Evolutionary conservation across 2,797 vertebrate genomes (phyloP), one percentile per base, ranked within the genome.

Genomic region (Balearica regulorum): DNA sequence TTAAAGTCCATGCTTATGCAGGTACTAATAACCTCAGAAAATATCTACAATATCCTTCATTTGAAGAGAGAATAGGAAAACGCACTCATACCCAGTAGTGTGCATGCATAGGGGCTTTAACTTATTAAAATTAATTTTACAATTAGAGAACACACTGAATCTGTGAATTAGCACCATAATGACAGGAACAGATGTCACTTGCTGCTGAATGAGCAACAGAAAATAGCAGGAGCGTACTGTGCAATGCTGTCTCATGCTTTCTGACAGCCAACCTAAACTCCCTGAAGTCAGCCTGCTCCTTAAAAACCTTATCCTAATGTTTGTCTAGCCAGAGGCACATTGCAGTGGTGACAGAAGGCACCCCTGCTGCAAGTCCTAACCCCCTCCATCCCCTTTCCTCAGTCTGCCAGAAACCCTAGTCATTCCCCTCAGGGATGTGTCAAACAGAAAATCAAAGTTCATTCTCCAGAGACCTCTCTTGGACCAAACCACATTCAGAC

Each of bases 141-240:
- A 82, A 83, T 89, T 87, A 93, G 26, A 77, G 39, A 83, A 53
- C 55, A n/a, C 19, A 46, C 64, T 64, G 81, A 54, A 80, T 84
- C 83, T 77, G 57, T 93, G 91, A 95, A 89, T 89, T 87, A 95
- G 41, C 44, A 73, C 21, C 11, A 39, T 39, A 90, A 82, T 57
- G 80, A n/a, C 60, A 82, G 60, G 73, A 96, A 46, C 83, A 96
- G 91, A 93, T 96, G 95, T 61, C 66, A 66, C 44, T 93, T 82
- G 77, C 82, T 94, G 82, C 39, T 87, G 85, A 93, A 90, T 73
- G 93, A 96, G 69, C 91, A 89, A 12, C 51, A 70, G 33, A 79
- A 89, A 84, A 62, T 70, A 91, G 29, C 70, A 70, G 83, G 28
- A 86, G 43, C 54, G 55, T 25, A 53, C 62, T 35, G 25, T 60